Percentiles rank a stretch among this genome's conserved stretches.
Evolutionary conservation across 2,888 invertebrate species (phyloP).

Genomic region (Cybosia mesomella): DNA sequence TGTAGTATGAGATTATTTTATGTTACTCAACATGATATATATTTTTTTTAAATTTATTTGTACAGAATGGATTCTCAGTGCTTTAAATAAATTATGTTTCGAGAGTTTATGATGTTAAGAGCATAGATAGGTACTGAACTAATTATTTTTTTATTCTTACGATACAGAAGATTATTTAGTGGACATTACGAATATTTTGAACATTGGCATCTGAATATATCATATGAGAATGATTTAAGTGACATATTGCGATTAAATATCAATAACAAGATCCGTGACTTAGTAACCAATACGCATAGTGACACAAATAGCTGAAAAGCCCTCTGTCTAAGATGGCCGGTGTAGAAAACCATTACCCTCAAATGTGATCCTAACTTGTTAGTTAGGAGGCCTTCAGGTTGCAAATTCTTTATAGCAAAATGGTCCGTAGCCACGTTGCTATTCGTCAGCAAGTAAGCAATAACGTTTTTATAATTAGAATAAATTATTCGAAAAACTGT

Average conservation of each 20-base stretch:
- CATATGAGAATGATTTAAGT: too few relatives aligned
- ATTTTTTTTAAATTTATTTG: not conserved
- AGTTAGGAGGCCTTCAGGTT: not conserved
- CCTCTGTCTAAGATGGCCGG: not conserved
- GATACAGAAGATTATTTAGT: too few relatives aligned
- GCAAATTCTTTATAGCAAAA: not conserved
- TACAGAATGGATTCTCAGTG: not conserved
- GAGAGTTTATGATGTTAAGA: not conserved
- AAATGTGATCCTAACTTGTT: not conserved
- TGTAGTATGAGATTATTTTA: not conserved
- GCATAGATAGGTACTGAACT: not conserved
- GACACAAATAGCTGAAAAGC: not conserved
- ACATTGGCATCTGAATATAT: too few relatives aligned
- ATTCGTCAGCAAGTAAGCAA: not conserved
- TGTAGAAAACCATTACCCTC: not conserved
- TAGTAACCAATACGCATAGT: not conserved
- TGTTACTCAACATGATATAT: not conserved
- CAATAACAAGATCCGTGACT: not conserved
- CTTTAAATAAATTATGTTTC: too few relatives aligned
- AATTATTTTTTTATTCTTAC: not conserved
- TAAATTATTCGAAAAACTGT: too few relatives aligned
- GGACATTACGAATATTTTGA: too few relatives aligned
- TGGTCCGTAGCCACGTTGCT: not conserved
- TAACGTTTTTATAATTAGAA: too few relatives aligned
- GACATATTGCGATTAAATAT: not conserved